Evolutionary conservation across 2,113 vertebrate genomes (phyloP), one percentile per base, ranked within the genome.

Genomic region (Gnathonemus echidnorhynchus): DNA sequence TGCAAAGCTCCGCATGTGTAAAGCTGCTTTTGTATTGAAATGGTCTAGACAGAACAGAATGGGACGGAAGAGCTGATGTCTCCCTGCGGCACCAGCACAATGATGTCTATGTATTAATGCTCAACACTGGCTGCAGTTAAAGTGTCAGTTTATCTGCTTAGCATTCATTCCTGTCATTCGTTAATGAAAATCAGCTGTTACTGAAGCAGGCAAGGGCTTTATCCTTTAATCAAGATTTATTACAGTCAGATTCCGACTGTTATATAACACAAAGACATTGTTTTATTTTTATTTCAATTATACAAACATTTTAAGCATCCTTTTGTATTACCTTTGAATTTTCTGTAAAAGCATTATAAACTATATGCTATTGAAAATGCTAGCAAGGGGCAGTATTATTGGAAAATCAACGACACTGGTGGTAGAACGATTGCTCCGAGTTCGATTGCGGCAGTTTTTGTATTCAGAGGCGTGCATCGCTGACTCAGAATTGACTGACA

Each of bases 181-280:
- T 92, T 90, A 91, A 58, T 86, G 80, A 83, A 90, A 92, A 93
- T 91, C 90, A 92, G 91, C 88, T 77, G 77, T 87, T 86, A 89
- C 90, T 92, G 91, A 88, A 77, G 87, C 53, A 53, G 84, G 87
- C 89, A 90, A 86, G 62, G 80, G 88, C 70, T 91, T 92, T 91
- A 92, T 91, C 92, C 88, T 89, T 91, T 92, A 91, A 93, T 93
- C 92, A 91, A 53, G 89, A 91, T 91, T 92, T 91, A 91, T 88
- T 91, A 85, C 90, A 91, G 85, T 88, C 91, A 89, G 88, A 88
- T 92, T 90, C 86, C 45, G 56, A 85, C 90, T 91, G 90, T 87
- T 87, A 70, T n/a, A 35, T 87, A 11, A 90, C 91, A 90, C 45
- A 91, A 91, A 90, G 70, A 90, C 56, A 88, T 91, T 92, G 89